Conservation (phyloP, 2,888 invertebrate genomes). For the Drosophila kambysellisi region DNA sequence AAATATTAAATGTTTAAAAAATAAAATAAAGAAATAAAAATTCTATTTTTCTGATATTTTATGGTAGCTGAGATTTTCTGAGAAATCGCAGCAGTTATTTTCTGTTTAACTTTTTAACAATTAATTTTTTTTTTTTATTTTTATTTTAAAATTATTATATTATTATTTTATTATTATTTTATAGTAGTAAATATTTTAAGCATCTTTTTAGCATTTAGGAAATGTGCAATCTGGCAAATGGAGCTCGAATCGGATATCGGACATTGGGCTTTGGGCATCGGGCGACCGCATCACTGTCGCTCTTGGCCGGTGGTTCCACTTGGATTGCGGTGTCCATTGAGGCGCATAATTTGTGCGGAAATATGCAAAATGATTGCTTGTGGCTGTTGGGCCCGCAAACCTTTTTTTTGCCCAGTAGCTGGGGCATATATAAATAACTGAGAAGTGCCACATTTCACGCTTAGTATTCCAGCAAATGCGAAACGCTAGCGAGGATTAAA, state of each 20-base stretch:
- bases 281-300: constrained; percentile 49
- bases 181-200: neutral
- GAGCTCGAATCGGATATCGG: constrained; percentile 1
- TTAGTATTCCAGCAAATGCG: constrained; percentile 67
- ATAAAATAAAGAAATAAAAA: neutral
- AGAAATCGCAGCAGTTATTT: neutral
- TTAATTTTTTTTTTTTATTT: too few species aligned
- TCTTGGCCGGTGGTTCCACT: constrained; percentile 67
- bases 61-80: neutral
- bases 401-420: constrained; percentile 55
- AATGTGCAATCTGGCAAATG: constrained; percentile 43
- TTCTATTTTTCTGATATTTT: neutral
- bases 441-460: constrained; percentile 78
- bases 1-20: neutral
- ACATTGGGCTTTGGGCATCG: constrained; percentile 40
- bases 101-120: neutral
- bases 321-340: constrained; percentile 62
- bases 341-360: constrained; percentile 80
- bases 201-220: constrained; percentile 38
- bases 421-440: constrained; percentile 76
- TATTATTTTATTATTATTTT: too few species aligned
- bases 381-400: constrained; percentile 14
- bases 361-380: constrained; percentile 60
- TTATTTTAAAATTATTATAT: too few species aligned
- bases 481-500: constrained; percentile 46